A percentile compares a stretch with the other conserved stretches of the same genome.
Conservation (phyloP, 2,113 vertebrate genomes). For the Ceyx melanurus region DNA sequence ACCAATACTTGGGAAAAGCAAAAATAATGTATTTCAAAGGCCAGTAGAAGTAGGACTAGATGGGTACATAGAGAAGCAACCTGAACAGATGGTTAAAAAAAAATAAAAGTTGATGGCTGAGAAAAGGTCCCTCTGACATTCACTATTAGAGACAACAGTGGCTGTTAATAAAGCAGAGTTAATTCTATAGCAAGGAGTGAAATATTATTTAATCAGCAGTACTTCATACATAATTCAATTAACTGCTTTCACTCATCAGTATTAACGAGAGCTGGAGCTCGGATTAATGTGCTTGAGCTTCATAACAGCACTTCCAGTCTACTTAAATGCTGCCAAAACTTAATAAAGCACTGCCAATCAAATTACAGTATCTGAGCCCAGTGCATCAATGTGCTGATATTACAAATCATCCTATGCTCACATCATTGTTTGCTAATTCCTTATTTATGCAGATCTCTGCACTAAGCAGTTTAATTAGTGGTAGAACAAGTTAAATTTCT, state of each 20-base stretch:
- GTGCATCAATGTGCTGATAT: slow-evolving; percentile 63
- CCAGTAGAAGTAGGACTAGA: neutral
- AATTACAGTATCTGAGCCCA: slow-evolving; percentile 58
- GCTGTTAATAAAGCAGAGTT: slow-evolving; percentile 72
- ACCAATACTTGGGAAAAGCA: neutral
- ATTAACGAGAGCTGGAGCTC: slow-evolving; percentile 75
- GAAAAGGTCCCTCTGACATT: slow-evolving; percentile 70
- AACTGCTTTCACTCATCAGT: slow-evolving; percentile 79
- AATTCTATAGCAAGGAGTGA: slow-evolving; percentile 75
- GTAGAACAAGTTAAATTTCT: slow-evolving; percentile 43
- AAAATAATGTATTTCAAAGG: slow-evolving; percentile 1
- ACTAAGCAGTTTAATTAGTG: slow-evolving; percentile 74
- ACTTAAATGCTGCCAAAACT: slow-evolving; percentile 74
- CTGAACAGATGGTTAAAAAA: slow-evolving; percentile 59
- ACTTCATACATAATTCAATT: slow-evolving; percentile 86
- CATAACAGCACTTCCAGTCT: slow-evolving; percentile 73
- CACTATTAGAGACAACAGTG: slow-evolving; percentile 67
- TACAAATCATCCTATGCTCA: slow-evolving; percentile 67
- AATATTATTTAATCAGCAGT: slow-evolving; percentile 83
- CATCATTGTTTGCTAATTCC: slow-evolving; percentile 73
- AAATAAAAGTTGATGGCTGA: slow-evolving; percentile 40
- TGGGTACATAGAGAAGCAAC: neutral
- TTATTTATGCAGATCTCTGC: slow-evolving; percentile 75
- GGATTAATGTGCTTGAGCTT: slow-evolving; percentile 74
- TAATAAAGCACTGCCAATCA: slow-evolving; percentile 79